Percentiles rank a stretch among this genome's conserved stretches.
phyloP scores from a whole-genome alignment of 2,888 invertebrate genomes.

The Patella caerulea region DNA sequence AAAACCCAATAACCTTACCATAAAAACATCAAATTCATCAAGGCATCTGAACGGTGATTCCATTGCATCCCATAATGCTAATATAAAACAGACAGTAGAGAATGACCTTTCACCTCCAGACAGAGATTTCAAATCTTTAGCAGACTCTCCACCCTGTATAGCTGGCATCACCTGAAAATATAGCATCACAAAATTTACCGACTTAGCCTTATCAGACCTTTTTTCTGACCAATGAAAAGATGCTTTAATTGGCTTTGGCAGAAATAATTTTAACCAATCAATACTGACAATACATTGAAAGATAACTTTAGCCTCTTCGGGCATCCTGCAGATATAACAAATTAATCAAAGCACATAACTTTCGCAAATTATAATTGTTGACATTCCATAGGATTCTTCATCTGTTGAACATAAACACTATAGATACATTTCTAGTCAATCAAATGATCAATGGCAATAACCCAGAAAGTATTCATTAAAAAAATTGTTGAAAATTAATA shows the following conservation, averaged over 20 bases:
- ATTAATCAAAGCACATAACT: too few relatives aligned
- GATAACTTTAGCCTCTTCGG: too few relatives aligned
- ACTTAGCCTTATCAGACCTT: background rate
- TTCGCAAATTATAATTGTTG: too few relatives aligned
- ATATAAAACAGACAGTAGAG: constrained; percentile 93
- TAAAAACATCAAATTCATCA: constrained; percentile 97
- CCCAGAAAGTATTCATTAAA: too few relatives aligned
- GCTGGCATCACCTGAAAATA: constrained; percentile 22
- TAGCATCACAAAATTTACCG: background rate
- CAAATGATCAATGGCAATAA: too few relatives aligned
- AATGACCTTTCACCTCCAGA: constrained; percentile 97
- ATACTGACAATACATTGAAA: too few relatives aligned
- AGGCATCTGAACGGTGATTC: constrained; percentile 92
- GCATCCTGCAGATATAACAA: too few relatives aligned
- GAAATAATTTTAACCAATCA: too few relatives aligned
- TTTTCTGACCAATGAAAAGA: background rate
- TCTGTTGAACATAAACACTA: too few relatives aligned
- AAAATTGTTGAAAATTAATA: too few relatives aligned
- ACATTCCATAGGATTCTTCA: too few relatives aligned
- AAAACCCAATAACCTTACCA: constrained; percentile 76
- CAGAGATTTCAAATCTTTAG: constrained; percentile 75
- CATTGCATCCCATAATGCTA: constrained; percentile 93
- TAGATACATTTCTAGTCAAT: too few relatives aligned
- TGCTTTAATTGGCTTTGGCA: background rate
- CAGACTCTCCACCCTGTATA: constrained; percentile 40